phyloP scores from a whole-genome alignment of 2,113 vertebrate genomes.

The Pterocles burchelli region DNA sequence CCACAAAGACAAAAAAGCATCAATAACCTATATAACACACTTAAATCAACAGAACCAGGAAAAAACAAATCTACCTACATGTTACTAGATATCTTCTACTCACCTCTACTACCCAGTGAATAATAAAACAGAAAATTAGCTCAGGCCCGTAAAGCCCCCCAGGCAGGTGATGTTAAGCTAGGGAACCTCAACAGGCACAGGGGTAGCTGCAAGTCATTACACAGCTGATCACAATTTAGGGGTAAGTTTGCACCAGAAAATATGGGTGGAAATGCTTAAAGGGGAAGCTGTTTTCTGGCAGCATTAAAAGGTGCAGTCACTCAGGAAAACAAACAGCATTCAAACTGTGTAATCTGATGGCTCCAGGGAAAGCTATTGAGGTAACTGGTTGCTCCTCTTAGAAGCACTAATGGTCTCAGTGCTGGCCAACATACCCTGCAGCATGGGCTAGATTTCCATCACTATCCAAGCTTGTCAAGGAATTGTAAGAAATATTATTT shows the following conservation, averaged over 20 bases:
- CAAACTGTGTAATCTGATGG: background rate
- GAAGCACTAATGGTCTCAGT: background rate
- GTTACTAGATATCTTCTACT: background rate
- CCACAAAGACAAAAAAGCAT: background rate
- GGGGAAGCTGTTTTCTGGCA: background rate
- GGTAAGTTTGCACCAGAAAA: background rate
- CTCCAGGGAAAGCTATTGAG: background rate
- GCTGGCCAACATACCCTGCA: background rate
- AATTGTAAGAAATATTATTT: background rate
- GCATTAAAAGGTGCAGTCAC: background rate
- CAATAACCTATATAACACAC: background rate
- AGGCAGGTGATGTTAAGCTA: background rate
- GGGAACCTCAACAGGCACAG: background rate
- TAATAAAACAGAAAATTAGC: background rate
- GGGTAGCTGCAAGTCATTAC: background rate
- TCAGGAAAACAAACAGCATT: background rate
- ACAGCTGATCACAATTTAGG: background rate
- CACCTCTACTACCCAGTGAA: background rate
- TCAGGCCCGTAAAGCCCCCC: rapidly evolving
- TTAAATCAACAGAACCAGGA: background rate
- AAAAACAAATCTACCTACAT: background rate
- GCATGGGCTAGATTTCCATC: background rate
- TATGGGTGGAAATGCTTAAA: background rate
- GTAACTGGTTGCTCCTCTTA: background rate
- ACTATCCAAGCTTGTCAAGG: background rate